Evolutionary conservation across 2,113 vertebrate species (phyloP), one percentile per base, ranked within the genome.

Genomic region (Sorex araneus): DNA sequence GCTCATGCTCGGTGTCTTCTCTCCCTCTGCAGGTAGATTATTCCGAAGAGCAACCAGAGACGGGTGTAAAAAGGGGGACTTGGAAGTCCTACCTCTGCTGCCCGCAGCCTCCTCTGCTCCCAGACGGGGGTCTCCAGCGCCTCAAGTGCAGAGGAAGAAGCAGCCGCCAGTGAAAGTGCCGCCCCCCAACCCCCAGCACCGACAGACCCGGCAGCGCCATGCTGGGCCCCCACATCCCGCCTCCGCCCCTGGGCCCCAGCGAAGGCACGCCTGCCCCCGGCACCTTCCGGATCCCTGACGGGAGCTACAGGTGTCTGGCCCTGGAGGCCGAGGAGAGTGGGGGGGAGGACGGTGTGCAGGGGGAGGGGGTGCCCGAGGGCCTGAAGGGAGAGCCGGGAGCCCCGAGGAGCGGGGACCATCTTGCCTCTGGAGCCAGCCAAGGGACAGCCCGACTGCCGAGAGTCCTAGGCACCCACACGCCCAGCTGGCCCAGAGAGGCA

Each of bases 191-290:
- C 10, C 23, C 21, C 63, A 64, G 40, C 40, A 40, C 4, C 7
- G 40, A 3, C 40, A 3, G 4, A 3, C 40, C 40, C 84, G 71
- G 1, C 0, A 18, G 50, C 64, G 79, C 45, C 82, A 98, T 98
- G 98, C 97, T 97, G 80, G 95, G 93, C 3, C 63, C 96, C 79
- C 97, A 95, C 73, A 95, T 97, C 64, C 95, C 94, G 0, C 12
- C 92, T 25, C 94, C 94, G 3, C 25, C 96, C 36, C 16, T 64
- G 0, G 0, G 34, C 0, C 27, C 94, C 3, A 3, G 78, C 0
- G 7, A 96, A 88, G 73, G 64, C 34, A 90, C 15, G 2, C 91
- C 92, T 19, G 10, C 8, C 23, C 30, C 78, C 0, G 32, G 91
- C 6, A 3, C 18, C 95, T 94, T 90, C 2, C 40, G 80, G 84